Evolutionary conservation across 2,888 invertebrate species (phyloP), one percentile per base, ranked within the genome.

Genomic region (Brenthis hecate): DNA sequence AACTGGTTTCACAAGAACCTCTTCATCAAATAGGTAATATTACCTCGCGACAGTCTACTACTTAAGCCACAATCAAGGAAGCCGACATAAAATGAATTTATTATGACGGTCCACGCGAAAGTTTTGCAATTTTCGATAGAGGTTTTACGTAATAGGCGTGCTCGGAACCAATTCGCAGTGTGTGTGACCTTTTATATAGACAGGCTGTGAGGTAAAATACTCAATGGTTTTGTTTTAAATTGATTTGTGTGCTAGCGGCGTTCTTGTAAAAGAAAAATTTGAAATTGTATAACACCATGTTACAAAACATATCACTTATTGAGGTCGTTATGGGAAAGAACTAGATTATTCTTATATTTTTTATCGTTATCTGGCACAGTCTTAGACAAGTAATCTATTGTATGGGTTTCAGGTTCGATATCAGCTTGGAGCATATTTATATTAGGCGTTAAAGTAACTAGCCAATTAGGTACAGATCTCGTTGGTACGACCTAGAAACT

Each of bases 1-100:
- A 8, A 43, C 11, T 43, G 13, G 13, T 51, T 51, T 51, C 13
- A n/a, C 5, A 51, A 51, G 6, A 14, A n/a, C n/a, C 14, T 51
- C 16, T 51, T 51, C n/a, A 14, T 43, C 8, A 43, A 11, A 16
- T 13, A 51, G 6, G 4, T 51, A 51, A 13, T 28, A 13, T 55
- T 23, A 61, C 13, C 54, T 32, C 76, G 78, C 77, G 69, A 13
- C 3, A 73, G 68, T 74, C 73, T 67, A 64, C 75, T 71, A 71
- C 72, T 75, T 74, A 74, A 48, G 63, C 72, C 72, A 55, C 66
- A 64, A 64, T 70, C 72, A 70, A 72, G 73, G 75, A 76, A 80
- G 78, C 77, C 72, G 75, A 78, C 81, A 79, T 81, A 80, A 81
- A 83, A 86, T 86, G 83, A 87, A 86, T 88, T 84, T 85, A 85